Conservation (phyloP, 2,113 vertebrate species). For the Daboia siamensis region DNA sequence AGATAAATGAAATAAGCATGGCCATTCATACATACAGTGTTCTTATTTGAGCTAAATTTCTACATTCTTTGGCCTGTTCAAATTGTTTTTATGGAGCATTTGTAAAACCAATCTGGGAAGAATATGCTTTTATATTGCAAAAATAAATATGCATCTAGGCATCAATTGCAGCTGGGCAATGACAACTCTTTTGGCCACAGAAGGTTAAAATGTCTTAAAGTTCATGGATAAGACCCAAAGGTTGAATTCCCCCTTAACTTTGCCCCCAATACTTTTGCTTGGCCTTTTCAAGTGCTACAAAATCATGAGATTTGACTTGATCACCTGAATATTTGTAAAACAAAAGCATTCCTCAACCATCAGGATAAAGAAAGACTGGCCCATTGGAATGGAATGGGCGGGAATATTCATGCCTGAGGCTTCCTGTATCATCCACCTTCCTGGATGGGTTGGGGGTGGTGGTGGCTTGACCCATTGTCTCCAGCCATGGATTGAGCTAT, state of each 20-base stretch:
- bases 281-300: not conserved
- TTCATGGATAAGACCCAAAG: not conserved
- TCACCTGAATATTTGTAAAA: not conserved
- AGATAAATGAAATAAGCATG: not conserved
- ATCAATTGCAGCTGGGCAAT: not conserved
- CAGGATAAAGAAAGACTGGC: not conserved
- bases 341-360: not conserved
- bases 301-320: not conserved
- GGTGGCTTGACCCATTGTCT: slow-evolving; percentile 2
- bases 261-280: not conserved
- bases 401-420: not conserved
- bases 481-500: not conserved
- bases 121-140: not conserved
- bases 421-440: not conserved
- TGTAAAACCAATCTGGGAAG: not conserved
- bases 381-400: slow-evolving; percentile 9
- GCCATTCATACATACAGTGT: not conserved
- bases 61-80: not conserved
- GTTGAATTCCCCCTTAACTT: not conserved
- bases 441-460: not conserved
- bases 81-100: not conserved
- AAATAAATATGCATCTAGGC: not conserved
- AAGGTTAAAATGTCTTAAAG: not conserved
- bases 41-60: not conserved
- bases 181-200: not conserved